These are phyloP conservation scores for Xiphorhynchus erythropygius DNA, from an alignment of 2,797 vertebrate genomes.

Conservation along the genomic window DNA sequence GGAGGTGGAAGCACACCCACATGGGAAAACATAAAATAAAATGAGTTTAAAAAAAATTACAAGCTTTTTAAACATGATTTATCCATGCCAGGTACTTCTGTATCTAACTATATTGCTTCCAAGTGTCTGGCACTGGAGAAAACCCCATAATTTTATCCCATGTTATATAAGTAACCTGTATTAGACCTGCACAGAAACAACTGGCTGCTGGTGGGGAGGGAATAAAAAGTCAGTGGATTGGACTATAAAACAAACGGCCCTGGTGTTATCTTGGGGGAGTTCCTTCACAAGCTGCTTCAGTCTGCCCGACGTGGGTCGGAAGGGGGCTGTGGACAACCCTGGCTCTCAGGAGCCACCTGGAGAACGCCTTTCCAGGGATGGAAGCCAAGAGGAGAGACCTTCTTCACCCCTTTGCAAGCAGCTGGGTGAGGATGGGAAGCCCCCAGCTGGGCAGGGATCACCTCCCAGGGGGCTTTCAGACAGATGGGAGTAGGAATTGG, in stretches of 20 bases:
- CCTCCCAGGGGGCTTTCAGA: not conserved
- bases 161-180: not conserved
- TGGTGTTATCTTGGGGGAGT: not conserved
- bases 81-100: not conserved
- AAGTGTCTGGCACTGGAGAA: not conserved
- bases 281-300: not conserved
- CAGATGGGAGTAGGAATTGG: fast-evolving
- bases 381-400: not conserved
- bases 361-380: not conserved
- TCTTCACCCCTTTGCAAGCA: not conserved
- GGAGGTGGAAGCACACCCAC: not conserved
- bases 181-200: not conserved
- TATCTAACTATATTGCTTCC: constrained; percentile 17
- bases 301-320: not conserved
- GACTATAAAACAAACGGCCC: not conserved
- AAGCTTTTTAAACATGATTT: constrained; percentile 34
- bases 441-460: not conserved
- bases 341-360: not conserved
- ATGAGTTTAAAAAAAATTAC: not conserved
- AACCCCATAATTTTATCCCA: not conserved
- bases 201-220: not conserved
- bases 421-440: not conserved
- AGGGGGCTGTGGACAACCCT: not conserved
- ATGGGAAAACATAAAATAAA: not conserved
- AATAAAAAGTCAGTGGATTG: not conserved